A percentile compares a stretch with the other conserved stretches of the same genome.
These are phyloP conservation scores for Polyodon spathula DNA, from an alignment of 2,113 vertebrate genomes.

Conservation along the genomic window DNA sequence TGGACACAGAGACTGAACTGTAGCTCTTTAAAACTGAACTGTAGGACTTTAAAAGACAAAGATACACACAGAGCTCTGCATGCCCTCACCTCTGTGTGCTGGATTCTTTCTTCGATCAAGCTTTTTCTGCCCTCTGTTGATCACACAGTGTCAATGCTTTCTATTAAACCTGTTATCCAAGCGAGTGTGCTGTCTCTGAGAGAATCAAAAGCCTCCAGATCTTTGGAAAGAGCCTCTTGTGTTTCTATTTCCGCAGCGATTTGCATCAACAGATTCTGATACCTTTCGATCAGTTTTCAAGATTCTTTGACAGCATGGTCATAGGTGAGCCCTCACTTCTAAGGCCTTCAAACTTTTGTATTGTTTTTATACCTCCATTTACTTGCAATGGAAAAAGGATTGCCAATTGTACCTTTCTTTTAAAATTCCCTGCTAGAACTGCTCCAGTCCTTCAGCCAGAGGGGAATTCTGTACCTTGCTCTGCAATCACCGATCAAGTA, in stretches of 20 bases:
- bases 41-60: too few relatives aligned
- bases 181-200: slow-evolving; percentile 26
- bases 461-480: slow-evolving; percentile 35
- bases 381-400: not conserved
- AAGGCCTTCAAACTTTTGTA: too few relatives aligned
- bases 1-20: too few relatives aligned
- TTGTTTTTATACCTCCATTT: not conserved
- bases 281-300: slow-evolving; percentile 44
- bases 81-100: too few relatives aligned
- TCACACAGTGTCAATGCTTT: too few relatives aligned
- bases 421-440: slow-evolving; percentile 44
- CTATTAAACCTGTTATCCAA: too few relatives aligned
- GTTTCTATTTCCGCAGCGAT: slow-evolving; percentile 32
- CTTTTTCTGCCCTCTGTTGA: too few relatives aligned
- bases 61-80: too few relatives aligned
- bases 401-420: slow-evolving; percentile 40
- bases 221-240: slow-evolving; percentile 28
- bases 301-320: slow-evolving; percentile 49
- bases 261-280: slow-evolving; percentile 39
- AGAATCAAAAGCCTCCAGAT: slow-evolving; percentile 17
- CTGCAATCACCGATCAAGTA: slow-evolving; percentile 53
- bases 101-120: too few relatives aligned
- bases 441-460: slow-evolving; percentile 24
- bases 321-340: slow-evolving; percentile 42
- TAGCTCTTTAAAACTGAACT: too few relatives aligned